Conservation (phyloP, 2,797 vertebrate genomes). For the Macropus fuliginosus region DNA sequence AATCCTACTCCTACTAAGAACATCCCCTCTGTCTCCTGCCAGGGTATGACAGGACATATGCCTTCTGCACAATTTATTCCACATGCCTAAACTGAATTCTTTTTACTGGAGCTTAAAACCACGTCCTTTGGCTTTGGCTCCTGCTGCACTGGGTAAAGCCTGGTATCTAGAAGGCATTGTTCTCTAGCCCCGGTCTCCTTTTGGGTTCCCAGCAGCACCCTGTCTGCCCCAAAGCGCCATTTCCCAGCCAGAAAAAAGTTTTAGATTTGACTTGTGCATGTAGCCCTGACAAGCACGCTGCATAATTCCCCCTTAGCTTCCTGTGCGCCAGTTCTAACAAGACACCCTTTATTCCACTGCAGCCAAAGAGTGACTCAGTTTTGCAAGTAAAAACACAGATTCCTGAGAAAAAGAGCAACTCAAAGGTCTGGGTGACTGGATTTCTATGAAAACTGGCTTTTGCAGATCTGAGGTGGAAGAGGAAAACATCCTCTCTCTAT, state of each 20-base stretch:
- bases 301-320: background rate
- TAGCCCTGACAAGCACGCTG: accelerated
- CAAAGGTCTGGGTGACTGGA: background rate
- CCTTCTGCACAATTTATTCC: background rate
- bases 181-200: background rate
- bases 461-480: background rate
- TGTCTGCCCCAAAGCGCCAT: background rate
- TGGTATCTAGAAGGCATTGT: background rate
- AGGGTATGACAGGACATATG: background rate
- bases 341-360: background rate
- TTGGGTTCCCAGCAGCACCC: background rate
- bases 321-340: constrained; percentile 1
- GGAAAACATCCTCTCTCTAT: background rate
- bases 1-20: background rate
- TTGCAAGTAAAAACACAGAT: constrained; percentile 14
- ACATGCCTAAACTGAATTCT: background rate
- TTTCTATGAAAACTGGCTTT: background rate
- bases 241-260: background rate
- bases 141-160: background rate
- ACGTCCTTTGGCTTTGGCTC: background rate
- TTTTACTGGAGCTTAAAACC: background rate
- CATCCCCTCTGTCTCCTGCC: background rate
- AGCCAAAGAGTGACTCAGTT: constrained; percentile 19
- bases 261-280: background rate
- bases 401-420: background rate